phyloP scores from a whole-genome alignment of 2,797 vertebrate species.

The Bovichtus diacanthus region DNA sequence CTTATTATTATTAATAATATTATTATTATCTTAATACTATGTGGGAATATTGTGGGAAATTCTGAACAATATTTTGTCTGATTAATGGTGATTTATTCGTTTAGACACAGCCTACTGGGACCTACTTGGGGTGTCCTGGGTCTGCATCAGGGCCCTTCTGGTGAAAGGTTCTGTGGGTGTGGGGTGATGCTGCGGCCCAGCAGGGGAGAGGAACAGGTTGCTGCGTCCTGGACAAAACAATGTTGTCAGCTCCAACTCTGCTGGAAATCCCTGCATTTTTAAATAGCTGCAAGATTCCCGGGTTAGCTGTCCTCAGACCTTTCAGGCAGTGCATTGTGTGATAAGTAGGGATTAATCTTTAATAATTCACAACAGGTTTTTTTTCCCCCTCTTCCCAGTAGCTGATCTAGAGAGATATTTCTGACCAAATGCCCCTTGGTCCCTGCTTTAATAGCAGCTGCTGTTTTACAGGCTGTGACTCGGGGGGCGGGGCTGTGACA shows the following conservation, averaged over 20 bases:
- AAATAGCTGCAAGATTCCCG: conserved; percentile 72
- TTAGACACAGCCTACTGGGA: conserved; percentile 25
- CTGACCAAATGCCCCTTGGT: conserved; percentile 44
- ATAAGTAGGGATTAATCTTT: conserved; percentile 42
- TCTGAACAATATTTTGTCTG: neutral
- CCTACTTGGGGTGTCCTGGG: conserved; percentile 75
- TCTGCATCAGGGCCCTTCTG: conserved; percentile 66
- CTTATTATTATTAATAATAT: no score
- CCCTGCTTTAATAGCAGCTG: conserved; percentile 64
- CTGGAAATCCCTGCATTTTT: conserved; percentile 72
- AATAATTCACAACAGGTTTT: conserved; percentile 41
- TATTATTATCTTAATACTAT: no score
- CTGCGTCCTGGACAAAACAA: conserved; percentile 65
- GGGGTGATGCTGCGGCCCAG: conserved; percentile 71
- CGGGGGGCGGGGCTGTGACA: conserved; percentile 65
- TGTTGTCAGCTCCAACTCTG: conserved; percentile 70
- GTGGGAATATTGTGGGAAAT: neutral
- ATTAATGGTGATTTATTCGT: conserved; percentile 15
- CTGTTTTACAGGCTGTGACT: conserved; percentile 47
- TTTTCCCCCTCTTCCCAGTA: neutral
- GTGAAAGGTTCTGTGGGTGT: conserved; percentile 65
- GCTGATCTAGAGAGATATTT: conserved; percentile 40
- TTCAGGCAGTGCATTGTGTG: conserved; percentile 82
- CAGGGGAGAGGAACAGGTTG: conserved; percentile 63
- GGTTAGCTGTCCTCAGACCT: conserved; percentile 74